Conservation (phyloP, 35 echinoderm and acorn worm genomes). For the Heliocidaris erythrogramma region DNA sequence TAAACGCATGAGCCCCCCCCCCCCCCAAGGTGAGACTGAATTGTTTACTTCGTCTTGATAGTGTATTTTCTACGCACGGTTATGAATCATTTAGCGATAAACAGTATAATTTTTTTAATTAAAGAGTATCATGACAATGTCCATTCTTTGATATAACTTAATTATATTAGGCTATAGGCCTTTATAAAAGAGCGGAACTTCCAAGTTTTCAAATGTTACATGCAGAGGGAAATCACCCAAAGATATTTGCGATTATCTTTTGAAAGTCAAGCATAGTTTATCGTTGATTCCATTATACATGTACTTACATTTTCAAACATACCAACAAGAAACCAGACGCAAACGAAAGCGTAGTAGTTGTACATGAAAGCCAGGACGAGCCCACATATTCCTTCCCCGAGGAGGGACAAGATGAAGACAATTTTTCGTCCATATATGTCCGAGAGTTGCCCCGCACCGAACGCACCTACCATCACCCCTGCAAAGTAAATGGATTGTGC, state of each 20-base stretch:
- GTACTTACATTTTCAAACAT: slow-evolving; percentile 91
- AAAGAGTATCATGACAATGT: too few relatives aligned
- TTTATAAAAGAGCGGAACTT: background rate
- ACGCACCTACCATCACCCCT: slow-evolving; percentile 83
- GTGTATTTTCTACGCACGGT: too few relatives aligned
- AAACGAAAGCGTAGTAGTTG: slow-evolving; percentile 74
- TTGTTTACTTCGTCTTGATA: too few relatives aligned
- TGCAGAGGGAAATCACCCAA: background rate
- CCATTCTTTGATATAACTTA: too few relatives aligned
- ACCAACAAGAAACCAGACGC: slow-evolving; percentile 79
- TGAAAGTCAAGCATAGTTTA: background rate
- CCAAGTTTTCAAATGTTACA: background rate
- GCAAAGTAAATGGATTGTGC: slow-evolving; percentile 78
- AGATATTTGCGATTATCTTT: background rate
- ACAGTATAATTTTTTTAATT: too few relatives aligned
- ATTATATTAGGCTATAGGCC: too few relatives aligned
- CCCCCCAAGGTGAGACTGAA: too few relatives aligned
- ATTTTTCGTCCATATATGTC: slow-evolving; percentile 85
- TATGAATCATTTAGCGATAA: too few relatives aligned
- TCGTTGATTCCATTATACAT: too few relatives aligned
- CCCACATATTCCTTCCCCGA: slow-evolving; percentile 64
- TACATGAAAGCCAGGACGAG: slow-evolving; percentile 59
- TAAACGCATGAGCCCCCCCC: too few relatives aligned
- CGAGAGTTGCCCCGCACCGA: slow-evolving; percentile 78
- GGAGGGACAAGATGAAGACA: slow-evolving; percentile 54